Conservation (phyloP, 2,797 vertebrate genomes). For the Pelodytes ibericus region DNA sequence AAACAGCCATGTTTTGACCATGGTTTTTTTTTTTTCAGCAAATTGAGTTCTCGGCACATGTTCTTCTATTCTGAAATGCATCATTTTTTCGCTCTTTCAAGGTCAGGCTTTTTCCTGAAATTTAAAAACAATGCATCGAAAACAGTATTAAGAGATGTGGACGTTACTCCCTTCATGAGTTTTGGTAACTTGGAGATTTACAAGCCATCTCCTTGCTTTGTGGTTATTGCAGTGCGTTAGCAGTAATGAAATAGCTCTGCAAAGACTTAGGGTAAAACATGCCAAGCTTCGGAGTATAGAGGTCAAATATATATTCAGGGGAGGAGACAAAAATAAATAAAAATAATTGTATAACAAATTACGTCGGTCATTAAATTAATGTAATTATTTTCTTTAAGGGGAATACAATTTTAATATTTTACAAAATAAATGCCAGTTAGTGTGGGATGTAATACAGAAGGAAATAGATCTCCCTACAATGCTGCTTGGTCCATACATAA, state of each 20-base stretch:
- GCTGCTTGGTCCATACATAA: too few relatives aligned
- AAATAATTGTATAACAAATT: too few relatives aligned
- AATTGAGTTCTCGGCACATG: conserved; percentile 44
- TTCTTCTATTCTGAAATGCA: conserved; percentile 54
- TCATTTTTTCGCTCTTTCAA: conserved; percentile 51
- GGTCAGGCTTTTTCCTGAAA: conserved; percentile 52
- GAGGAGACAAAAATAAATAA: too few relatives aligned
- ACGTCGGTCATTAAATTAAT: too few relatives aligned
- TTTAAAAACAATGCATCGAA: conserved; percentile 49
- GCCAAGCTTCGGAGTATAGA: too few relatives aligned
- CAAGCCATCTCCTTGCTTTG: conserved; percentile 39
- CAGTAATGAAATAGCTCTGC: background rate
- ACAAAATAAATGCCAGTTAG: too few relatives aligned
- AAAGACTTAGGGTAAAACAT: too few relatives aligned
- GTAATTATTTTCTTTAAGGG: too few relatives aligned
- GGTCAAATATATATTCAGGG: too few relatives aligned
- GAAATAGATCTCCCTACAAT: too few relatives aligned
- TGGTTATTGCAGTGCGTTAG: background rate
- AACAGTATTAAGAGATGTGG: conserved; percentile 22
- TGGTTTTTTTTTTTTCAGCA: conserved; percentile 38
- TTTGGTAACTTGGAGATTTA: background rate
- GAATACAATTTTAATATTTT: too few relatives aligned
- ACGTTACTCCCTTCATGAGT: conserved; percentile 8
- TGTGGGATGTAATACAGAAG: too few relatives aligned
- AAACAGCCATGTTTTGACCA: conserved; percentile 37